Conservation (phyloP, 2,888 invertebrate genomes). For the Apamea sordens region DNA sequence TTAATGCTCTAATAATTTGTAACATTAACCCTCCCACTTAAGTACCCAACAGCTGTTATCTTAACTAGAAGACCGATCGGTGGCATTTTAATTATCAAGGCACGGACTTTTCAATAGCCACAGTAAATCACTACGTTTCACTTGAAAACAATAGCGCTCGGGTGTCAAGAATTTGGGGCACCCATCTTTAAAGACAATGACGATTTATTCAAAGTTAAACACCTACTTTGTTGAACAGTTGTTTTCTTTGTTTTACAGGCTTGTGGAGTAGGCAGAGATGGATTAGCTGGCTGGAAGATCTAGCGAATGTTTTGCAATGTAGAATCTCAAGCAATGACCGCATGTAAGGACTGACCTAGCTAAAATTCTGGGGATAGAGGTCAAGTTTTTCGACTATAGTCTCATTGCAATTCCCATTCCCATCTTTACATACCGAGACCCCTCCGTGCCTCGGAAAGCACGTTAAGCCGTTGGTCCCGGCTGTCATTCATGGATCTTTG, state of each 20-base stretch:
- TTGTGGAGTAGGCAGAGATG: conserved; percentile 17
- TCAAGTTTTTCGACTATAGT: no score
- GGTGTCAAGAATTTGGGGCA: conserved; percentile 59
- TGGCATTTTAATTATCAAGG: conserved; percentile 58
- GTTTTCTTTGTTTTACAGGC: conserved; percentile 37
- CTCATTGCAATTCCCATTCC: no score
- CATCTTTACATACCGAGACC: no score
- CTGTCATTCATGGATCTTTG: no score
- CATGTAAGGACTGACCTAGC: no score
- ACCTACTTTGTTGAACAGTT: conserved; percentile 21
- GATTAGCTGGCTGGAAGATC: background rate
- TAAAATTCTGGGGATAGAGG: no score
- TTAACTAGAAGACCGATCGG: conserved; percentile 47
- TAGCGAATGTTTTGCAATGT: conserved; percentile 18
- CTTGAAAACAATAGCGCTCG: conserved; percentile 58
- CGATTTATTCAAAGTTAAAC: conserved; percentile 31
- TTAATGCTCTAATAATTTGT: conserved; percentile 13
- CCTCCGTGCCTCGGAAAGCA: no score
- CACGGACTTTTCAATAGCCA: conserved; percentile 60
- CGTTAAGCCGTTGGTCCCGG: no score
- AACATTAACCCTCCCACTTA: conserved; percentile 29
- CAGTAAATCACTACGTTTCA: conserved; percentile 65
- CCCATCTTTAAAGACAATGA: conserved; percentile 59
- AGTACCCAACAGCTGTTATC: conserved; percentile 30
- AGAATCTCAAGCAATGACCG: background rate